Evolutionary conservation across 1,140 invertebrate genomes (phyloP).

Genomic region (Ceratoteleas bidentatus): DNA sequence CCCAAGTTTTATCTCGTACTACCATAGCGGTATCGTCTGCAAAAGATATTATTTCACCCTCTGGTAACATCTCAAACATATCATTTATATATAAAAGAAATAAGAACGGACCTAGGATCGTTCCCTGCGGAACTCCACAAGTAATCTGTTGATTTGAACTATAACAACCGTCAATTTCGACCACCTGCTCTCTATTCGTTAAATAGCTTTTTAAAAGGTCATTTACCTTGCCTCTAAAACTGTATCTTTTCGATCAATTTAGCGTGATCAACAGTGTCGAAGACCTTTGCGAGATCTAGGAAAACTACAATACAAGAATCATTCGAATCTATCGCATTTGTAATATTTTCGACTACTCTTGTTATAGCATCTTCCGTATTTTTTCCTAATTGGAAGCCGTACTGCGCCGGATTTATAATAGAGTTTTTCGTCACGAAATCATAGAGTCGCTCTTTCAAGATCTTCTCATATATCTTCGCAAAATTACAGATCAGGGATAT

Average conservation of each 20-base stretch:
- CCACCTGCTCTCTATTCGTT: background rate
- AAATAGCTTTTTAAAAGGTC: background rate
- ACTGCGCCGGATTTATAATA: constrained; percentile 4
- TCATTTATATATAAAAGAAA: background rate
- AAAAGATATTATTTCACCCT: background rate
- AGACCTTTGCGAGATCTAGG: background rate
- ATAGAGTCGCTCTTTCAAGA: background rate
- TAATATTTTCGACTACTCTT: background rate
- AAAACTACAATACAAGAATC: background rate
- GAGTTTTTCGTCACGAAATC: constrained; percentile 3
- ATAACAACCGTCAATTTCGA: background rate
- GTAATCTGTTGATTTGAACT: background rate
- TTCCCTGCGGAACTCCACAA: background rate
- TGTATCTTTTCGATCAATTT: background rate
- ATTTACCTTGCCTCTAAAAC: background rate
- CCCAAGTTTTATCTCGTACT: background rate
- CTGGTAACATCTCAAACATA: background rate
- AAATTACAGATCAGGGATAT: constrained; percentile 24
- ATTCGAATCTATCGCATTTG: background rate
- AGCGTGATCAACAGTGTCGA: background rate
- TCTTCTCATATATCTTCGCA: constrained; percentile 21
- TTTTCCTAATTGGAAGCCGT: constrained; percentile 13
- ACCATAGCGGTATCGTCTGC: background rate
- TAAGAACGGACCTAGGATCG: background rate
- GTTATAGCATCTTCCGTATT: constrained; percentile 16